Evolutionary conservation across 2,113 vertebrate genomes (phyloP), one percentile per base, ranked within the genome.

Genomic region (Toxotes jaculatrix): DNA sequence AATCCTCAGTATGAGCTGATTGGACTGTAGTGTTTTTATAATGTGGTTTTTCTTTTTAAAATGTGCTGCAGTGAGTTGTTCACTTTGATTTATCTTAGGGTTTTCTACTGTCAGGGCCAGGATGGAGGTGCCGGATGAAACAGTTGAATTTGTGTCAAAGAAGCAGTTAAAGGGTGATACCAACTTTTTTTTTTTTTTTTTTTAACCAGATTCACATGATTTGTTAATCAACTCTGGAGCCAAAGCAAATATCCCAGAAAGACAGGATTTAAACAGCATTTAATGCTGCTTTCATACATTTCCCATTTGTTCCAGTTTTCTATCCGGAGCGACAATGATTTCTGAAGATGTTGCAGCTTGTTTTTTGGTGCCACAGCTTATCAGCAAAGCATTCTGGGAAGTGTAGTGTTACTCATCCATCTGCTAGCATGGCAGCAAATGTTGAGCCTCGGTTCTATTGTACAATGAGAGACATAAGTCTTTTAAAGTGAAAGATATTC

Each of bases 41-140:
- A 91, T 11, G 90, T 91, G 86, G 12, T 88, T 84, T 61, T 70
- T 47, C 21, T 53, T 82, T 85, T 78, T 70, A 5, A 68, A 71
- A 88, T 42, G 87, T 91, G 87, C 84, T 91, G 90, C 90, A 61
- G 91, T 93, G 91, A 89, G 70, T 82, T 87, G 80, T 91, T 78
- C 59, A 76, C 74, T 88, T 89, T 91, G 71, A 23, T 87, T 91
- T 85, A 38, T 77, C 82, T 85, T 87, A 12, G 43, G 75, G 64
- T 74, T 80, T 75, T 79, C 57, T 90, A 72, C 61, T 53, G 47
- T 63, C 13, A 13, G 69, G 59, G 70, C 68, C 57, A 78, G 64
- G 17, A 70, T 12, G 27, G 45, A 77, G 19, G 61, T 69, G 12
- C 42, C 74, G 8, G 67, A 80, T 63, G 9, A 74, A 80, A 38